Evolutionary conservation across 2,113 vertebrate genomes (phyloP).

Genomic region (Clarias batrachus): DNA sequence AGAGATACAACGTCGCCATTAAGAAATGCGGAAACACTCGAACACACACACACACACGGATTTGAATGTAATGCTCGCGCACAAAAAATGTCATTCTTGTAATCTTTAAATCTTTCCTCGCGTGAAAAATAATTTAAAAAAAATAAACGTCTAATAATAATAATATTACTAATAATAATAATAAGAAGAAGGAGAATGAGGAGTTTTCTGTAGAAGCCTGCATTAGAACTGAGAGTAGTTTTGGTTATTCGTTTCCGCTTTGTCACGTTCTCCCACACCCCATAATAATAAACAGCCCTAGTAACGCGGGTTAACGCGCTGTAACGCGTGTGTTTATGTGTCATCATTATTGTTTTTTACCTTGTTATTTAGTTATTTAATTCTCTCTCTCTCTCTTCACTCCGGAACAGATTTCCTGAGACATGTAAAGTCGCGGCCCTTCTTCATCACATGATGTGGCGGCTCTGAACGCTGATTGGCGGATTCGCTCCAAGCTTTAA

Average conservation of each 20-base stretch:
- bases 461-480: constrained; percentile 17
- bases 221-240: not conserved
- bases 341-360: constrained; percentile 18
- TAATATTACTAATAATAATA: too few relatives aligned
- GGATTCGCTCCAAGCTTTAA: not conserved
- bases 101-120: too few relatives aligned
- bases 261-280: not conserved
- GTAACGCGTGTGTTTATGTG: not conserved
- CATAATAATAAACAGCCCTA: not conserved
- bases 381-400: not conserved
- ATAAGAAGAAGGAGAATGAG: too few relatives aligned
- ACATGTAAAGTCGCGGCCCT: not conserved
- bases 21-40: constrained; percentile 10
- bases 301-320: too few relatives aligned
- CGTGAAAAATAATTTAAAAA: not conserved
- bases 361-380: not conserved
- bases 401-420: constrained; percentile 35
- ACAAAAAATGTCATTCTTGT: not conserved
- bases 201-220: not conserved
- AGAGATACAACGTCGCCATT: not conserved
- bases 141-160: too few relatives aligned
- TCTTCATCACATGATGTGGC: constrained; percentile 30
- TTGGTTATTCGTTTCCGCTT: too few relatives aligned
- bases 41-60: not conserved
- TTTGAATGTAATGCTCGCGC: not conserved